phyloP scores from a whole-genome alignment of 2,888 invertebrate species.

The Eristalis pertinax region DNA sequence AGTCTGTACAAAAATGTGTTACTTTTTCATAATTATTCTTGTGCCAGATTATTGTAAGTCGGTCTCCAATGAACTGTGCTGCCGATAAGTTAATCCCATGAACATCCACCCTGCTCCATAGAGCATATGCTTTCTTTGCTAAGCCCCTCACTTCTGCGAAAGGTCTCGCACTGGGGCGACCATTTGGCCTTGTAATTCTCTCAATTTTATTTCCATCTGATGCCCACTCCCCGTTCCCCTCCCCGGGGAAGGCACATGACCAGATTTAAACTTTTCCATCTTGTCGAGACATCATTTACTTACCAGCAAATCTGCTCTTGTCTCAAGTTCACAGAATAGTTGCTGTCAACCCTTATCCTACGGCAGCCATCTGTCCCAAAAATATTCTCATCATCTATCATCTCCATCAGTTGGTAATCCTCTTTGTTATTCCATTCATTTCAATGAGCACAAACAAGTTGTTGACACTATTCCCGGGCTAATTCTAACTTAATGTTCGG shows the following conservation, averaged over 20 bases:
- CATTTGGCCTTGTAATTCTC: neutral
- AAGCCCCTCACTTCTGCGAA: neutral
- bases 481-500: constrained; percentile 35
- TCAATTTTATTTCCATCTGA: neutral
- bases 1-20: no score
- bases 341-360: neutral
- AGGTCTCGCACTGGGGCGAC: neutral
- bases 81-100: neutral
- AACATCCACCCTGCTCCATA: neutral
- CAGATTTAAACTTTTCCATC: neutral
- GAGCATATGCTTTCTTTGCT: neutral
- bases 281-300: neutral
- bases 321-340: neutral
- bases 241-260: neutral
- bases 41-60: neutral
- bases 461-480: neutral
- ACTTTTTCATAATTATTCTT: neutral
- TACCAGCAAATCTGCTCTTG: neutral
- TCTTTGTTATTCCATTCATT: neutral
- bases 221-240: neutral
- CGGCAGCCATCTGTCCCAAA: neutral
- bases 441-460: neutral
- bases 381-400: neutral
- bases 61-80: neutral
- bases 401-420: neutral